Base-by-base conservation (phyloP, 2,797 vertebrate genomes). In the Petrocephalus schoutedeni region DNA sequence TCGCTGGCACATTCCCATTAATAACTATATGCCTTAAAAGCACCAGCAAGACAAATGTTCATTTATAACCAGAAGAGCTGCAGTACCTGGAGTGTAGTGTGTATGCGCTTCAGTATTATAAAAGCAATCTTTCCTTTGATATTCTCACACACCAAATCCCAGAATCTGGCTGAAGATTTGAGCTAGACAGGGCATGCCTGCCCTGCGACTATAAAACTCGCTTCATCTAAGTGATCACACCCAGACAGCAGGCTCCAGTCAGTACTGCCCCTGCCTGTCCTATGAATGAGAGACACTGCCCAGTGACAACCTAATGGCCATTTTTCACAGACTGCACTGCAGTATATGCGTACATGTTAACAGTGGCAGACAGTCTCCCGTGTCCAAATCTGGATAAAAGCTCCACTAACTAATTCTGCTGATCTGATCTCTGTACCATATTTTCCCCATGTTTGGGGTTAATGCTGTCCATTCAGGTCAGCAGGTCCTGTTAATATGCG, bases 91-190 rank as follows among this genome's bases (percentile, higher is more conserved):
- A 49, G 6, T 80, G 19, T 8, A 49, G 41, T 10, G 19, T n/a
- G 2, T 12, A 77, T 45, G 41, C 16, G 2, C 19, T 41, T 77
- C 71, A 45, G 16, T 77, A n/a, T 77, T 45, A 49, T 77, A 77
- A 77, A 77, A n/a, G 71, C 74, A 49, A 80, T 80, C 41, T 49
- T 45, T 49, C 19, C 74, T 49, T 80, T 80, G 16, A 80, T 49
- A 80, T 49, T 80, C 74, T 80, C 45, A 49, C 74, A 80, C 41
- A 49, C 41, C 9, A 80, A 49, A 80, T 80, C 19, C 74, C 0
- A 80, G 74, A 80, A 49, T 80, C 74, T 74, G 67, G 41, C 74
- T 80, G 36, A 80, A 80, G 36, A 80, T 80, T 7, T 80, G 74
- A 49, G 74, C 74, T 74, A 74, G 67, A 74, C 32, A 41, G 67